Percentiles rank a stretch among this genome's conserved stretches.
These are phyloP conservation scores for Drosophila orena DNA, from an alignment of 1,140 invertebrate genomes.

Conservation along the genomic window DNA sequence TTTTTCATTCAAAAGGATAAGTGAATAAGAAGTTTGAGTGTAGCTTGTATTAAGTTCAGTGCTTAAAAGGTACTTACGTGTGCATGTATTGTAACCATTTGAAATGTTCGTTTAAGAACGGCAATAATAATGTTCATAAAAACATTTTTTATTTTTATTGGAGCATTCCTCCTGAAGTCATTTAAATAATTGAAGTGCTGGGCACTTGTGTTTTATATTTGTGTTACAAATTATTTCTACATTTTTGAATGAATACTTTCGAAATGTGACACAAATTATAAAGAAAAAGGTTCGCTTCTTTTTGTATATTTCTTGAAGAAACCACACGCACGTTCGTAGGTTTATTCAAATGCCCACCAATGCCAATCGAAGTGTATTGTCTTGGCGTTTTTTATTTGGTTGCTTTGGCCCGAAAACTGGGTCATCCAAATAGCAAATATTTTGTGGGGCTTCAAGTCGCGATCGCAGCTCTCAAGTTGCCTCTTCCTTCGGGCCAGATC, in stretches of 20 bases:
- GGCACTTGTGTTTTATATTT: neutral
- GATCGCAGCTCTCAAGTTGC: slow-evolving; percentile 4
- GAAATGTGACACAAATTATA: too few species aligned
- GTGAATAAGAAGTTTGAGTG: neutral
- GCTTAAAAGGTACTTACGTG: neutral
- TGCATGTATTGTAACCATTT: neutral
- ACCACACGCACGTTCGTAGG: too few species aligned
- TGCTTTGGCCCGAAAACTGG: slow-evolving; percentile 25
- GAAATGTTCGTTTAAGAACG: neutral
- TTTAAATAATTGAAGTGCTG: neutral
- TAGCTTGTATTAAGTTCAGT: neutral
- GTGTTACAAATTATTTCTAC: too few species aligned
- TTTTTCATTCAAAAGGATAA: neutral
- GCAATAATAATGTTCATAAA: neutral
- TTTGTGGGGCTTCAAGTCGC: neutral
- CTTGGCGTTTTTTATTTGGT: slow-evolving; percentile 4
- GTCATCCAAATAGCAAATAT: slow-evolving; percentile 42
- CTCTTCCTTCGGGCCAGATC: slow-evolving; percentile 30
- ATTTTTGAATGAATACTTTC: too few species aligned
- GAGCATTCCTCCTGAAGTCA: neutral
- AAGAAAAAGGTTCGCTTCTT: too few species aligned
- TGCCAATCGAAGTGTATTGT: slow-evolving; percentile 41
- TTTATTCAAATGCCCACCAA: slow-evolving; percentile 34
- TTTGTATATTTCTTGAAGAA: too few species aligned
- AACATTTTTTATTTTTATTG: neutral